A percentile compares a stretch with the other conserved stretches of the same genome.
phyloP scores from a whole-genome alignment of 1,140 invertebrate genomes.

The Magallana angulata region DNA sequence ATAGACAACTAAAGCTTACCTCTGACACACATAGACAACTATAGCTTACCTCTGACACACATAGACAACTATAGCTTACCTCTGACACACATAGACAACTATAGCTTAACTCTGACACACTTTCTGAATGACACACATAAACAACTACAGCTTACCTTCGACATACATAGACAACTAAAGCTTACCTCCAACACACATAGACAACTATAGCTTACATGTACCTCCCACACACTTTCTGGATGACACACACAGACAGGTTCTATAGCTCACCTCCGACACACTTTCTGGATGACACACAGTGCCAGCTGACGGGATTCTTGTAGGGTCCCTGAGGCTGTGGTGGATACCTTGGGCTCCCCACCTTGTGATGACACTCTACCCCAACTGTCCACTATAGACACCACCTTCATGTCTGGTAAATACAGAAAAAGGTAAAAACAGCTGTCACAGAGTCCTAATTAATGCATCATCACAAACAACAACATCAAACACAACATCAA shows the following conservation, averaged over 20 bases:
- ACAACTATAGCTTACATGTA: no score
- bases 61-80: no score
- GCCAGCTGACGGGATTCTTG: conserved; percentile 65
- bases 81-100: no score
- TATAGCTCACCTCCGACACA: conserved; percentile 72
- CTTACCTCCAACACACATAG: no score
- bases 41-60: no score
- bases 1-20: no score
- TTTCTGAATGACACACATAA: no score
- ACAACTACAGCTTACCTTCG: no score
- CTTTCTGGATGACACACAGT: conserved; percentile 77
- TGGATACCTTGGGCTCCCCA: conserved; percentile 55
- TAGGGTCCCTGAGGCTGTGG: conserved; percentile 59
- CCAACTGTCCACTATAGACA: conserved; percentile 86
- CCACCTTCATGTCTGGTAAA: conserved; percentile 88
- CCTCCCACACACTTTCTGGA: conserved; percentile 76
- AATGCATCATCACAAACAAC: neutral
- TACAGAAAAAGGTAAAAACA: neutral
- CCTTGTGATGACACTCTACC: conserved; percentile 58
- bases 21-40: no score
- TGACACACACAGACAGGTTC: neutral
- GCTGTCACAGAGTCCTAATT: neutral
- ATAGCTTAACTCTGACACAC: no score
- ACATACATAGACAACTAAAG: no score
- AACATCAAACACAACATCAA: neutral